These are phyloP conservation scores for Acipenser oxyrinchus DNA, from an alignment of 2,797 vertebrate species.

Conservation along the genomic window DNA sequence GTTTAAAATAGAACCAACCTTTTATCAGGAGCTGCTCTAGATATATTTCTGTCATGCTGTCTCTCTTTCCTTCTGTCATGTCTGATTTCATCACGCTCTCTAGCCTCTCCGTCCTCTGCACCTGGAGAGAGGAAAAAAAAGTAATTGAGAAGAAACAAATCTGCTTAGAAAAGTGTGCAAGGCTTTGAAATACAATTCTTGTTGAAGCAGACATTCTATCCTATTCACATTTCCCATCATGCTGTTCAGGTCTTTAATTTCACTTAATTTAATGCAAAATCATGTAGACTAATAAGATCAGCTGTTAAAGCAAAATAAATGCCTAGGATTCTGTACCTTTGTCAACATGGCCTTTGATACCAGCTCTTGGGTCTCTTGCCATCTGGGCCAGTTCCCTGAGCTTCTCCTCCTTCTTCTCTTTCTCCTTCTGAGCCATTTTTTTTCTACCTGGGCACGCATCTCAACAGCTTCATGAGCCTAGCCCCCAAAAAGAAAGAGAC, in stretches of 20 bases:
- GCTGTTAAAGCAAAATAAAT: neutral
- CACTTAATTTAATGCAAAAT: no score
- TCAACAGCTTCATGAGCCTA: slow-evolving; percentile 95
- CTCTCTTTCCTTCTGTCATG: slow-evolving; percentile 87
- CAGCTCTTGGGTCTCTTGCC: slow-evolving; percentile 88
- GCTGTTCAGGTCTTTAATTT: no score
- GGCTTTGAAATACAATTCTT: no score
- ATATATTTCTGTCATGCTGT: slow-evolving; percentile 91
- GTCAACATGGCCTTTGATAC: slow-evolving; percentile 94
- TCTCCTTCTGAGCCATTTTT: slow-evolving; percentile 99
- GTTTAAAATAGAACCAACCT: slow-evolving; percentile 54
- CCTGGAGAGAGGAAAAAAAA: slow-evolving; percentile 34
- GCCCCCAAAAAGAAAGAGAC: neutral
- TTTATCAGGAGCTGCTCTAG: slow-evolving; percentile 90
- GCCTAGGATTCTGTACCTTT: slow-evolving; percentile 62
- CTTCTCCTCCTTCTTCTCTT: slow-evolving; percentile 96
- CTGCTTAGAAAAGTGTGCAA: neutral
- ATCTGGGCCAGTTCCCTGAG: slow-evolving; percentile 91
- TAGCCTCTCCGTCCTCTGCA: slow-evolving; percentile 80
- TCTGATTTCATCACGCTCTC: slow-evolving; percentile 90
- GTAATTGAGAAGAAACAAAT: neutral
- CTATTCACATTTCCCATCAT: no score
- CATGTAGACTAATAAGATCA: no score
- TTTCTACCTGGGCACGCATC: slow-evolving; percentile 97
- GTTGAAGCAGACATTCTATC: no score